A percentile compares a stretch with the other conserved stretches of the same genome.
Conservation (phyloP, 2,113 vertebrate species). For the Tringa solitaria region DNA sequence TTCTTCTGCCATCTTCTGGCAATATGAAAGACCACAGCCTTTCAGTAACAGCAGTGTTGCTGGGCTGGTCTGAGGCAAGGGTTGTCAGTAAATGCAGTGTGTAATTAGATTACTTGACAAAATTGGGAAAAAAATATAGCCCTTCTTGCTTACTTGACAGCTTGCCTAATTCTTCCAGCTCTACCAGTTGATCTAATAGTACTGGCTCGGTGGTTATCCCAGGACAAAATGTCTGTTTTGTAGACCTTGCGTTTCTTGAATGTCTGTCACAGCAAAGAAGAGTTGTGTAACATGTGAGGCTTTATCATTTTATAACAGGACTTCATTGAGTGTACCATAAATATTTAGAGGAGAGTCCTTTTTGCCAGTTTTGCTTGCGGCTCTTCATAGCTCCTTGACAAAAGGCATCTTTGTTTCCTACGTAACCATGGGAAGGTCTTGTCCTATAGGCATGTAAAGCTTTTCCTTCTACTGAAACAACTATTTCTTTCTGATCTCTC, state of each 20-base stretch:
- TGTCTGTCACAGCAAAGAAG: neutral
- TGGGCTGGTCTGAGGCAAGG: neutral
- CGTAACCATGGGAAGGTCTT: neutral
- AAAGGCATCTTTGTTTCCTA: neutral
- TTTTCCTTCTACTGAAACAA: neutral
- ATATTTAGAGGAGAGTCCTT: neutral
- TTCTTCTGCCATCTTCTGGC: constrained; percentile 63
- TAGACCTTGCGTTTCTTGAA: neutral
- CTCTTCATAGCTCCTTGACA: neutral
- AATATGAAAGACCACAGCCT: neutral
- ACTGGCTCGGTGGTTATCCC: neutral
- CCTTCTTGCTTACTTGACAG: neutral
- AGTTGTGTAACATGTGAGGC: neutral
- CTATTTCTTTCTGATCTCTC: neutral
- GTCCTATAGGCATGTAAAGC: neutral
- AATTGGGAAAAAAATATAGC: neutral
- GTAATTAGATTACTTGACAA: neutral
- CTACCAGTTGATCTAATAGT: neutral
- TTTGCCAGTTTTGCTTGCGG: neutral
- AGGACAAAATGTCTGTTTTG: neutral
- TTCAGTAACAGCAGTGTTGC: neutral
- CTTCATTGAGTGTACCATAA: neutral
- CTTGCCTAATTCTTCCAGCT: neutral
- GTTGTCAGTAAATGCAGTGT: neutral
- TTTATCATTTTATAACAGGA: neutral